Conservation (phyloP, 2,113 vertebrate species). For the zebrafish (Danio rerio) region DNA sequence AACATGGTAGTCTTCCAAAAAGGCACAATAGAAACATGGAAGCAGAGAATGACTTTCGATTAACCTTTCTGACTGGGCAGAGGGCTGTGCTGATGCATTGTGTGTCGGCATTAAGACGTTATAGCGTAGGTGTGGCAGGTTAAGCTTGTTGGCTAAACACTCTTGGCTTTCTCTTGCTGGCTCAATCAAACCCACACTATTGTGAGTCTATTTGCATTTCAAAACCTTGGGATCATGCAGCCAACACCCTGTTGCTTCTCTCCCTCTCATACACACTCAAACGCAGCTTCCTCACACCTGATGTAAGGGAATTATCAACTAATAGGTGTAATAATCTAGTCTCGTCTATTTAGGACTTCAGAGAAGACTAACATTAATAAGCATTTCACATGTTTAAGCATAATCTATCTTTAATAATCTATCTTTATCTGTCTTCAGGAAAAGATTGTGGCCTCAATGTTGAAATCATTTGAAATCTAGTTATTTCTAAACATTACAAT, state of each 20-base stretch:
- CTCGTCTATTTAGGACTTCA: neutral
- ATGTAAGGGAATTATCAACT: conserved; percentile 22
- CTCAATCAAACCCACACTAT: conserved; percentile 68
- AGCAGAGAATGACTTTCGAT: conserved; percentile 27
- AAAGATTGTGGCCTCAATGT: no score
- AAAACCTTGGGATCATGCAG: conserved; percentile 72
- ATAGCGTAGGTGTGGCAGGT: conserved; percentile 53
- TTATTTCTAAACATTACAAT: no score
- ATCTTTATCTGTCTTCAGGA: no score
- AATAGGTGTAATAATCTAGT: neutral
- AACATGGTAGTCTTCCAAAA: neutral
- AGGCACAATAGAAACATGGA: conserved; percentile 23
- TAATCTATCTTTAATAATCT: neutral
- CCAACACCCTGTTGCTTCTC: conserved; percentile 69
- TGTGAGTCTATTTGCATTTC: conserved; percentile 82
- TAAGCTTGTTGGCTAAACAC: conserved; percentile 76
- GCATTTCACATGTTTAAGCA: neutral
- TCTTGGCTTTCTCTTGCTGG: conserved; percentile 66
- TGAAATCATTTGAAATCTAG: no score
- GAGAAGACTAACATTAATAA: neutral
- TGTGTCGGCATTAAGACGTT: conserved; percentile 46
- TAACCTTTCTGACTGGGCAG: neutral
- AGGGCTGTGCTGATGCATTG: neutral
- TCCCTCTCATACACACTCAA: conserved; percentile 22
- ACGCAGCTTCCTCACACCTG: conserved; percentile 19